Conservation (phyloP, 2,888 invertebrate genomes). For the Dione juno region DNA sequence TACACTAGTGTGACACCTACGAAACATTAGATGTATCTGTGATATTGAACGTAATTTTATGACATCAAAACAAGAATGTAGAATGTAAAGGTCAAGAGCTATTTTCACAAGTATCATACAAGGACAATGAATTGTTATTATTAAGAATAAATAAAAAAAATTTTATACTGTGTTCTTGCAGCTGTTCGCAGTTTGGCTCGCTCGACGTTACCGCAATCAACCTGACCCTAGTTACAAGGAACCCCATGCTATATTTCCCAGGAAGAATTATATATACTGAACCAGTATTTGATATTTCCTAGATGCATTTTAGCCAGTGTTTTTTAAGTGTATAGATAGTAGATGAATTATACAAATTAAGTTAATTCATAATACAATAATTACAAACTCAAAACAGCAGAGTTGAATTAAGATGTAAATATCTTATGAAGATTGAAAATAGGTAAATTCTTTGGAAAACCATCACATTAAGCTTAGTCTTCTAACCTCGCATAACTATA, state of each 20-base stretch:
- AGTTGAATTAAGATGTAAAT: conserved; percentile 28
- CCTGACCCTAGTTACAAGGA: conserved; percentile 89
- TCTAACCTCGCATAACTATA: conserved; percentile 27
- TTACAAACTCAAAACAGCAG: conserved; percentile 4
- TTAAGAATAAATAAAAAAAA: no score
- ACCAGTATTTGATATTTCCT: conserved; percentile 24
- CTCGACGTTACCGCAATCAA: conserved; percentile 91
- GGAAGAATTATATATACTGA: conserved; percentile 81
- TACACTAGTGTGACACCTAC: no score
- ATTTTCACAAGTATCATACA: no score
- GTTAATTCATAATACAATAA: conserved; percentile 8
- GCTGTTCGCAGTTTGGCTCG: conserved; percentile 92
- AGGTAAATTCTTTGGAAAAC: conserved; percentile 9
- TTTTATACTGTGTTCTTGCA: conserved; percentile 69
- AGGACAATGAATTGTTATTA: no score
- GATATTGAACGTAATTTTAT: no score
- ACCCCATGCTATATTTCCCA: conserved; percentile 89
- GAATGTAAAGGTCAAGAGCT: no score
- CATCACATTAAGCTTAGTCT: conserved; percentile 4
- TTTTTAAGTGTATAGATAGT: conserved; percentile 3
- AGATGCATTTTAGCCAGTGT: conserved; percentile 27
- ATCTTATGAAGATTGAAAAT: conserved; percentile 24
- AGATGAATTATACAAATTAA: conserved; percentile 10
- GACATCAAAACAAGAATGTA: no score
- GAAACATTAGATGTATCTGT: no score